These are phyloP conservation scores for Drosophila pseudoobscura DNA, from an alignment of 1,140 invertebrate genomes.

Conservation along the genomic window DNA sequence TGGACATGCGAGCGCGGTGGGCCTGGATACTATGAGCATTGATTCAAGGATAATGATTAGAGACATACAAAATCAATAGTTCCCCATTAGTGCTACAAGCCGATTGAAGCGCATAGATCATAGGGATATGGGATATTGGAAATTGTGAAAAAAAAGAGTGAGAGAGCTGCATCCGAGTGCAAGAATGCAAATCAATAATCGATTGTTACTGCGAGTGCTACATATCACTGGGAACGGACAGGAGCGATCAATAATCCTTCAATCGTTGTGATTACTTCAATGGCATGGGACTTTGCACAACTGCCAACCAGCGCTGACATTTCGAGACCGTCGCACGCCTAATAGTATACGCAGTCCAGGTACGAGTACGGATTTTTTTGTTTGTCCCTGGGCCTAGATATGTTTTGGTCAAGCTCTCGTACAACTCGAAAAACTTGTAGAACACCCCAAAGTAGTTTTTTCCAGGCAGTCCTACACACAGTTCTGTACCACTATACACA, in stretches of 20 bases:
- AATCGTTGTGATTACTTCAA: conserved; percentile 72
- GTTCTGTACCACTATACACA: background rate
- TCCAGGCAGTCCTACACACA: background rate
- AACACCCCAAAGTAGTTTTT: background rate
- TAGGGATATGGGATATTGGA: background rate
- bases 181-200: conserved; percentile 66
- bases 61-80: conserved; percentile 36
- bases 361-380: conserved; percentile 47
- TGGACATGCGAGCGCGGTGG: conserved; percentile 46
- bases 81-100: background rate
- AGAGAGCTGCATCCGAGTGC: conserved; percentile 9
- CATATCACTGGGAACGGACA: conserved; percentile 20
- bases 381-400: conserved; percentile 5
- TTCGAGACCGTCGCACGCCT: conserved; percentile 37
- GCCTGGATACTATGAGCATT: conserved; percentile 35
- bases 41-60: conserved; percentile 34
- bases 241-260: conserved; percentile 72
- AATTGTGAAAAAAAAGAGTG: background rate
- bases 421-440: no score
- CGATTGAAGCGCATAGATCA: background rate
- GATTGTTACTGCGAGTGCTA: conserved; percentile 41
- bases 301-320: conserved; percentile 55
- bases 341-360: conserved; percentile 36
- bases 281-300: conserved; percentile 78
- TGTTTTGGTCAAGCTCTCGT: no score